Conservation (phyloP, 1,140 invertebrate genomes). For the Drosophila santomea region DNA sequence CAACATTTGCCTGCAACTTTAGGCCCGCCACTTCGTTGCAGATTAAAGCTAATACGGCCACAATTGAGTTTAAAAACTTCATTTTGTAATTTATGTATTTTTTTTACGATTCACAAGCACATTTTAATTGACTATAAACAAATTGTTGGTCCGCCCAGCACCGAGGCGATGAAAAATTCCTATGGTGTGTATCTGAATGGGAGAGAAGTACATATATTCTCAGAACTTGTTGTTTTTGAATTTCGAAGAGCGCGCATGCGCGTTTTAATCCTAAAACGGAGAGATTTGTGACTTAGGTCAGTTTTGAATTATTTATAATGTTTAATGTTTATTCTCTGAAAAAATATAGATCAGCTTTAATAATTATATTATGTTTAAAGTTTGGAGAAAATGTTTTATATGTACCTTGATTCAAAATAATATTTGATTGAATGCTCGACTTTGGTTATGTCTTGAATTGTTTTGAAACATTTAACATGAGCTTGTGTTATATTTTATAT, state of each 20-base stretch:
- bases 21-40: not conserved
- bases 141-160: constrained; percentile 13
- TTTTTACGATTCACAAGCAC: constrained; percentile 23
- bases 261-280: constrained; percentile 5
- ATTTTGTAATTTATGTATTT: constrained; percentile 30
- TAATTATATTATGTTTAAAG: no score
- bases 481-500: no score
- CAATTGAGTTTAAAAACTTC: constrained; percentile 37
- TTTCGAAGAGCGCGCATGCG: constrained; percentile 57
- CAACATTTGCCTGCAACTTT: constrained; percentile 86
- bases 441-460: no score
- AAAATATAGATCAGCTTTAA: no score
- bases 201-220: constrained; percentile 20
- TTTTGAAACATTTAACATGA: no score
- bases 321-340: no score
- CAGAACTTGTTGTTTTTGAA: constrained; percentile 13
- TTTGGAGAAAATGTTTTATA: no score
- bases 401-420: no score
- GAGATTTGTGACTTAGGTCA: constrained; percentile 45
- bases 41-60: constrained; percentile 13
- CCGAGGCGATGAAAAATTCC: constrained; percentile 52
- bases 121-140: constrained; percentile 49
- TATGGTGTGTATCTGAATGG: constrained; percentile 62
- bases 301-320: not conserved
- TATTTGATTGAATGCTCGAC: no score